phyloP scores from a whole-genome alignment of 2,888 invertebrate genomes.

The Troides aeacus region DNA sequence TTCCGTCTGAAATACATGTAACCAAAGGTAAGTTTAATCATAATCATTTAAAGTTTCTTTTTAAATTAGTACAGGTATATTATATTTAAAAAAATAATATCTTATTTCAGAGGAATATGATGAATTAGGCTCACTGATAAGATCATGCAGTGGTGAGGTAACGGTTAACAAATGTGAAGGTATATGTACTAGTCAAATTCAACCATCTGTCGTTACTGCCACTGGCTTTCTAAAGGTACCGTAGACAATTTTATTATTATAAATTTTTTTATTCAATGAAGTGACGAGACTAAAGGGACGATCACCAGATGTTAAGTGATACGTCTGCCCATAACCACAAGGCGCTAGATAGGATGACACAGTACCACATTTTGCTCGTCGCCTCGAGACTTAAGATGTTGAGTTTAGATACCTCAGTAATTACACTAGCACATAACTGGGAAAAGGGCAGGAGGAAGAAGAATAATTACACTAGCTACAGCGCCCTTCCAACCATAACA shows the following conservation, averaged over 20 bases:
- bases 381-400: too few species aligned
- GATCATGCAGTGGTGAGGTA: constrained; percentile 94
- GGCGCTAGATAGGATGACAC: too few species aligned
- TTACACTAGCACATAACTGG: too few species aligned
- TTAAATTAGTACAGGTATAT: neutral
- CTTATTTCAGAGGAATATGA: constrained; percentile 89
- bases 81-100: neutral
- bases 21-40: constrained; percentile 84
- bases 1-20: constrained; percentile 91
- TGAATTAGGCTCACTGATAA: constrained; percentile 88
- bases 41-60: neutral
- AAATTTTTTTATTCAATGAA: too few species aligned
- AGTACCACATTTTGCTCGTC: too few species aligned
- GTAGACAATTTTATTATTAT: neutral
- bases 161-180: constrained; percentile 97
- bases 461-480: too few species aligned
- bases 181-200: constrained; percentile 93
- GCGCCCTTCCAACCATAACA: too few species aligned
- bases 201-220: constrained; percentile 92
- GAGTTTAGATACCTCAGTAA: too few species aligned
- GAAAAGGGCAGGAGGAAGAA: too few species aligned
- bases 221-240: constrained; percentile 93
- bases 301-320: too few species aligned
- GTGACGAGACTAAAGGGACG: too few species aligned
- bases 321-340: too few species aligned